phyloP scores from a whole-genome alignment of 2,888 invertebrate species.

The Dasypolia templi region DNA sequence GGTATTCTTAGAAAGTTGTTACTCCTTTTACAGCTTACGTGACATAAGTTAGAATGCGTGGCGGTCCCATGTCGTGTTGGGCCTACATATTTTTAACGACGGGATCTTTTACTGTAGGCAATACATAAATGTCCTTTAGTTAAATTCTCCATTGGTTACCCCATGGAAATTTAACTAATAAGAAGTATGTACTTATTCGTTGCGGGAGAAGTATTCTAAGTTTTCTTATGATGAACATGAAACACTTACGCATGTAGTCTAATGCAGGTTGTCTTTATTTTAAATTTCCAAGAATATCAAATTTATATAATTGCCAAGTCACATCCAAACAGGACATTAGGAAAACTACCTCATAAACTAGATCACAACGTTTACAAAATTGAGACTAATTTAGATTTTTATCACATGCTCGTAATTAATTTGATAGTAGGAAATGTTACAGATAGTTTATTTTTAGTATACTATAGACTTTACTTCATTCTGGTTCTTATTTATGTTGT shows the following conservation, averaged over 20 bases:
- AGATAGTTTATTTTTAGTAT: background rate
- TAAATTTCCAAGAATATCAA: background rate
- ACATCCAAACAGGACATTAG: background rate
- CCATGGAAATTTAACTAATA: too few species aligned
- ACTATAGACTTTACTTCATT: background rate
- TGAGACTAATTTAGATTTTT: background rate
- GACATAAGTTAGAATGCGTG: constrained; percentile 58
- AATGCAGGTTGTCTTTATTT: background rate
- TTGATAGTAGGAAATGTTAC: background rate
- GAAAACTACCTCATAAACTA: background rate
- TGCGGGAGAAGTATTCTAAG: background rate
- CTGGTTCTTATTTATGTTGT: too few species aligned
- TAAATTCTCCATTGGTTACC: background rate
- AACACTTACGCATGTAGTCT: background rate
- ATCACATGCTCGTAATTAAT: background rate
- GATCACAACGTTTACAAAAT: background rate
- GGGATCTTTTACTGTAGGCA: constrained; percentile 23
- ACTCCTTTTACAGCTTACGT: constrained; percentile 60
- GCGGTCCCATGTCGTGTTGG: constrained; percentile 24
- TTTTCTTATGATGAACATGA: background rate
- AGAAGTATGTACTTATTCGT: background rate
- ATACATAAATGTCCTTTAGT: background rate
- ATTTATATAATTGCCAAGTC: background rate
- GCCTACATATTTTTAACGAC: constrained; percentile 38
- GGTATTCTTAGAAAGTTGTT: constrained; percentile 65